phyloP scores from a whole-genome alignment of 2,888 invertebrate species.

The Drosophila antonietae region DNA sequence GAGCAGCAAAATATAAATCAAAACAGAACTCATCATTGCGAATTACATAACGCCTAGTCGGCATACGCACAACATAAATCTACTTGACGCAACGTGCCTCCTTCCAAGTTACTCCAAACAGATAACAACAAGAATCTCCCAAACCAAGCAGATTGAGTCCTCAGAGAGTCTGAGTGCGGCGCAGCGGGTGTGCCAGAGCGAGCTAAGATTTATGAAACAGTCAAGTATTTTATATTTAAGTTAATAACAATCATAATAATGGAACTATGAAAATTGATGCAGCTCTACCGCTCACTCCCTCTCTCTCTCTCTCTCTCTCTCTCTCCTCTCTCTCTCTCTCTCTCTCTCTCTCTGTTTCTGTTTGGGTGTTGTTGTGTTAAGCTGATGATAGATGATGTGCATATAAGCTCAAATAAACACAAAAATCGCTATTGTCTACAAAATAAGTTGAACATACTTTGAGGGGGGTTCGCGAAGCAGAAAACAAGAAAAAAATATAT shows the following conservation, averaged over 20 bases:
- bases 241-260: slow-evolving; percentile 82
- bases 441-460: slow-evolving; percentile 50
- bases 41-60: slow-evolving; percentile 40
- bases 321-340: background rate
- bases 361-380: slow-evolving; percentile 35
- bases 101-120: slow-evolving; percentile 18
- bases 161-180: slow-evolving; percentile 23
- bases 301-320: slow-evolving; percentile 2
- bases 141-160: slow-evolving; percentile 10
- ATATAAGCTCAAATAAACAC: slow-evolving; percentile 78
- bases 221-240: slow-evolving; percentile 82
- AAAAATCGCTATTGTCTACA: slow-evolving; percentile 67
- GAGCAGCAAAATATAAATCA: slow-evolving; percentile 58
- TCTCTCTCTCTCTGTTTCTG: background rate
- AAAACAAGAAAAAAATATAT: background rate
- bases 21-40: slow-evolving; percentile 63
- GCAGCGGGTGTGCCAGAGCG: slow-evolving; percentile 49
- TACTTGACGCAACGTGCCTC: slow-evolving; percentile 65
- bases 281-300: slow-evolving; percentile 17
- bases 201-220: slow-evolving; percentile 77
- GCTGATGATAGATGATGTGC: slow-evolving; percentile 78
- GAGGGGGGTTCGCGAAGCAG: slow-evolving; percentile 3
- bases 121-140: slow-evolving; percentile 3
- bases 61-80: slow-evolving; percentile 63
- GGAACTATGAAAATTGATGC: slow-evolving; percentile 80